These are phyloP conservation scores for Misgurnus anguillicaudatus DNA, from an alignment of 2,113 vertebrate genomes.

Conservation along the genomic window DNA sequence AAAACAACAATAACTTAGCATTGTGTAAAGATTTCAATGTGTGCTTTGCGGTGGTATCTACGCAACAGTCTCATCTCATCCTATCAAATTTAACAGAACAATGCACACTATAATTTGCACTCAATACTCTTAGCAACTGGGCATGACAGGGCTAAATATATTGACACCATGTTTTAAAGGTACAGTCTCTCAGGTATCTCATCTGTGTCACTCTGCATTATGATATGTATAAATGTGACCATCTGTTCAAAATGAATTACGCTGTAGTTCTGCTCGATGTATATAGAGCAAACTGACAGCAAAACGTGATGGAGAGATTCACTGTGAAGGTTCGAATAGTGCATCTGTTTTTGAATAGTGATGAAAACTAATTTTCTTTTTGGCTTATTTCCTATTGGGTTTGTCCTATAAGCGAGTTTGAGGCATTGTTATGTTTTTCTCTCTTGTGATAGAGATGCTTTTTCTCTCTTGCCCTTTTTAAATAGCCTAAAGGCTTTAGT, in stretches of 20 bases:
- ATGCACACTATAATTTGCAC: slow-evolving; percentile 20
- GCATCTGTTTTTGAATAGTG: background rate
- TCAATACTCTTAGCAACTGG: slow-evolving; percentile 24
- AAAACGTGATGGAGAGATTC: slow-evolving; percentile 41
- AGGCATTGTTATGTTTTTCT: background rate
- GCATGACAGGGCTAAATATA: slow-evolving; percentile 5
- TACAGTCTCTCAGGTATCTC: too few species aligned
- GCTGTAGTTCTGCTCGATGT: background rate
- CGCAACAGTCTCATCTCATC: background rate
- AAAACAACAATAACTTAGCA: slow-evolving; percentile 44
- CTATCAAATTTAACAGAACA: slow-evolving; percentile 35
- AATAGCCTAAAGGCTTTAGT: too few species aligned
- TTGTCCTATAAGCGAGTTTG: slow-evolving; percentile 41
- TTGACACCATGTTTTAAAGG: slow-evolving; percentile 19
- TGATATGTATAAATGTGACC: slow-evolving; percentile 38
- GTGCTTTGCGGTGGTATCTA: background rate
- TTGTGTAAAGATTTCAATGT: background rate
- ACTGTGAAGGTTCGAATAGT: slow-evolving; percentile 4
- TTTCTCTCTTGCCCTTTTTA: too few species aligned
- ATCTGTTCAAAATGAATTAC: slow-evolving; percentile 44
- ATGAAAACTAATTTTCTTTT: too few species aligned
- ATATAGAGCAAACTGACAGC: slow-evolving; percentile 21
- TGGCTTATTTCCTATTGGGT: background rate
- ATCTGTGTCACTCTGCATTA: slow-evolving; percentile 39
- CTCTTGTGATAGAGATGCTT: background rate